Base-by-base conservation (phyloP, 1,140 invertebrate genomes). In the Dreissena rostriformis region DNA sequence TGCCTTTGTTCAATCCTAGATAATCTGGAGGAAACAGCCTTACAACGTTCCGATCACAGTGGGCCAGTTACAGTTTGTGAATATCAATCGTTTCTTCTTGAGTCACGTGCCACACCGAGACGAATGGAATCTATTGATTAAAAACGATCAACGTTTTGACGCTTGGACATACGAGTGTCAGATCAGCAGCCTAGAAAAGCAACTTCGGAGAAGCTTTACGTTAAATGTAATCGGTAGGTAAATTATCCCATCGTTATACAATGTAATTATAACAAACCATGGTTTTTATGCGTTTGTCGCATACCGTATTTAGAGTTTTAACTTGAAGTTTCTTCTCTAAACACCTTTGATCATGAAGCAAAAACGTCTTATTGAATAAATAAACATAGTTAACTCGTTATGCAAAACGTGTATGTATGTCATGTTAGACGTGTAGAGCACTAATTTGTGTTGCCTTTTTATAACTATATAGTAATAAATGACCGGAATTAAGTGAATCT, bases 161-260 rank as follows among this genome's bases (percentile, higher is more conserved):
- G 96, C 96, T 4, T 97, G 97, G 0, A 95, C 97, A 66, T 98
- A 98, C 94, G 97, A 98, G 92, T 98, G 97, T 93, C 97, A 98
- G 95, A 96, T 98, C 70, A 97, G 96, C 85, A 97, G 97, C 28
- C 77, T 71, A 22, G 55, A 73, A 15, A 88, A 88, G 49, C 70
- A 87, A 19, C 77, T 87, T 15, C 68, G 86, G 12, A 22, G 82
- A 52, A 84, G 77, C 72, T 72, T 84, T 19, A 84, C 82, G 15
- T 72, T 84, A 51, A 76, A 70, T 70, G 82, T 84, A 22, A 70
- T 75, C 71, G 82, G 82, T 84, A 78, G 24, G 70, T 72, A 11
- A 0, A 14, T 12, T 12, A 29, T 19, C 67, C 4, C 29, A 19
- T 70, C 12, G n/a, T n/a, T n/a, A n/a, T n/a, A n/a, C n/a, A n/a